phyloP scores from a whole-genome alignment of 1,140 invertebrate species.

The Drosophila nasuta region DNA sequence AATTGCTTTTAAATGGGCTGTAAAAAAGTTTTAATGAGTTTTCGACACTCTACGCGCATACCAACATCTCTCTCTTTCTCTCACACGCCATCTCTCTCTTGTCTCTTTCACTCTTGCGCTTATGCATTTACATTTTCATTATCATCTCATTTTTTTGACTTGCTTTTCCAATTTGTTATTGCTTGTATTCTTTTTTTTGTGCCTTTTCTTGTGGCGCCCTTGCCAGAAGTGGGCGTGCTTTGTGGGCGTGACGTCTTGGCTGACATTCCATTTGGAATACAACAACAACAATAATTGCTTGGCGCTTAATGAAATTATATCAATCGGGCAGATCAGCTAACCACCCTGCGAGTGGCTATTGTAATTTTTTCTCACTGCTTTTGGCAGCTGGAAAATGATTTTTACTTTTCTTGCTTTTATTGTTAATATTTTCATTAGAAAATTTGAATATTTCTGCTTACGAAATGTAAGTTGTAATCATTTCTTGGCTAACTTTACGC shows the following conservation, averaged over 20 bases:
- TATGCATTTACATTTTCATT: constrained; percentile 82
- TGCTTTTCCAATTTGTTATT: constrained; percentile 68
- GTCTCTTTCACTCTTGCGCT: constrained; percentile 26
- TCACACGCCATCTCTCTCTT: too few relatives aligned
- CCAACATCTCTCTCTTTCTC: background rate
- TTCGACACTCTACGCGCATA: constrained; percentile 50
- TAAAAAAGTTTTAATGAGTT: constrained; percentile 84
- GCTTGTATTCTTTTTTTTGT: constrained; percentile 32
- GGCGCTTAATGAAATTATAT: constrained; percentile 78
- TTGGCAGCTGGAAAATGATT: constrained; percentile 77
- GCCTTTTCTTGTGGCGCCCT: constrained; percentile 19
- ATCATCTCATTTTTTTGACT: constrained; percentile 63
- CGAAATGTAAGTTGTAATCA: constrained; percentile 47
- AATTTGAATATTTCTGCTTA: constrained; percentile 63
- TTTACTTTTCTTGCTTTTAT: constrained; percentile 62
- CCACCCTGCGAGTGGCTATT: constrained; percentile 45
- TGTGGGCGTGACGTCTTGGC: constrained; percentile 48
- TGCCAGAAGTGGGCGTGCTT: constrained; percentile 18
- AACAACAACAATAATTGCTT: constrained; percentile 48
- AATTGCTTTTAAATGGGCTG: constrained; percentile 84
- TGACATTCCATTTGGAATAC: constrained; percentile 32
- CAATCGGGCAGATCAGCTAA: constrained; percentile 64
- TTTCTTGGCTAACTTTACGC: constrained; percentile 38
- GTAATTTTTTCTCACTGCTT: constrained; percentile 49
- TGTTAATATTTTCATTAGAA: constrained; percentile 73